Evolutionary conservation across 2,888 invertebrate genomes (phyloP), one percentile per base, ranked within the genome.

Genomic region (Biston betularia): DNA sequence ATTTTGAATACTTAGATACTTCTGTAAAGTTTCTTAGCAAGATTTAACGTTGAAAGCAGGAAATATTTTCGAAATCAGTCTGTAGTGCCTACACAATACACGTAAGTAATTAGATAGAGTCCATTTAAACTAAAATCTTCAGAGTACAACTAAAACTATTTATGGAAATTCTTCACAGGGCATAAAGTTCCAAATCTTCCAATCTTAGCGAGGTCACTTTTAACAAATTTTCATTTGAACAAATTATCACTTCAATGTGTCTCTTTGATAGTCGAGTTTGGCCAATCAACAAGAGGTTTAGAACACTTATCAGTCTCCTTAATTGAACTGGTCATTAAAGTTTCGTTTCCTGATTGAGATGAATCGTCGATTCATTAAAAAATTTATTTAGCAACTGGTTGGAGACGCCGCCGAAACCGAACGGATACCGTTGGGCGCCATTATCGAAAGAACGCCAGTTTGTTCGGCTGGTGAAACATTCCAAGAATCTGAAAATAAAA

Each of bases 261-360:
- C 83, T 82, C 56, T 78, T 80, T 78, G 78, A 75, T 83, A 72
- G 79, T 82, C 72, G 76, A 80, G 78, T 78, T 55, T 79, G 75
- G 73, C 71, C 79, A 79, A 79, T 79, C 82, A 82, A 82, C 78
- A 83, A 81, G 70, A 78, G 52, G 77, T 77, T 82, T 80, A 79
- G 79, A 83, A 85, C 83, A 83, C 80, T 75, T 68, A 75, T 83
- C 83, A 84, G 83, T 84, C 83, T 84, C 81, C 75, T 79, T 71
- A 73, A 75, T 79, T 77, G 38, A 80, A 81, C 78, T 83, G 80
- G 81, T 83, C 74, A 75, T 77, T 75, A 74, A 49, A 74, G 73
- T 71, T 80, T 78, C 76, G 69, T 46, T 75, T 73, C 63, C 49
- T 50, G 62, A 70, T 83, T 84, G 82, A 81, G 81, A 83, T 84